A percentile compares a stretch with the other conserved stretches of the same genome.
Evolutionary conservation across 2,888 invertebrate genomes (phyloP).

Genomic region (Conchocele bisecta): DNA sequence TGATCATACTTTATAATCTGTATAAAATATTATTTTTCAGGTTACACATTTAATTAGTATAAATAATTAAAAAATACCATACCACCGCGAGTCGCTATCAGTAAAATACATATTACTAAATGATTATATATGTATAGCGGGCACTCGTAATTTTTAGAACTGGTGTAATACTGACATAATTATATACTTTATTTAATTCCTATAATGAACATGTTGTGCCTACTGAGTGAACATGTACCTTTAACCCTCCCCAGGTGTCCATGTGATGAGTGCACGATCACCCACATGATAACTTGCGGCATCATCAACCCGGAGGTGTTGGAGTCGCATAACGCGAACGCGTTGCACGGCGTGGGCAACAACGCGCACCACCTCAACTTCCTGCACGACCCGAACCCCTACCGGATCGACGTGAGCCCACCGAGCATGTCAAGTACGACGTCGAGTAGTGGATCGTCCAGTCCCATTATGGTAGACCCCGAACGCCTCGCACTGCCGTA

Average conservation of each 20-base stretch:
- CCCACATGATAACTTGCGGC: conserved; percentile 83
- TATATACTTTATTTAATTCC: too few species aligned
- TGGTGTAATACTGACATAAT: too few species aligned
- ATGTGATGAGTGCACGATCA: conserved; percentile 83
- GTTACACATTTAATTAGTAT: too few species aligned
- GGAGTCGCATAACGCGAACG: conserved; percentile 54
- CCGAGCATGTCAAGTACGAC: conserved; percentile 82
- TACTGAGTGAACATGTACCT: not conserved
- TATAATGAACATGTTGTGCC: too few species aligned
- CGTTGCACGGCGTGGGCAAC: conserved; percentile 28
- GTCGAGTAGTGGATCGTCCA: conserved; percentile 80
- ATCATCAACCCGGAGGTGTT: conserved; percentile 80
- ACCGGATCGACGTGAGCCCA: conserved; percentile 79
- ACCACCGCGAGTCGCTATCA: too few species aligned
- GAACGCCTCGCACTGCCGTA: conserved; percentile 62
- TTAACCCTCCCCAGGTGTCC: conserved; percentile 76
- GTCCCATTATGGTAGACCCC: conserved; percentile 77
- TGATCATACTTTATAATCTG: too few species aligned
- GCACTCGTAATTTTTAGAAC: too few species aligned
- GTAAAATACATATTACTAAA: too few species aligned
- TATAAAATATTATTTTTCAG: too few species aligned
- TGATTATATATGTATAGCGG: too few species aligned
- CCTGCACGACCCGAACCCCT: conserved; percentile 75
- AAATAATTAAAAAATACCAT: too few species aligned
- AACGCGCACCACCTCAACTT: conserved; percentile 68